These are phyloP conservation scores for Calosoma granatense DNA, from an alignment of 1,140 invertebrate genomes.

Conservation along the genomic window DNA sequence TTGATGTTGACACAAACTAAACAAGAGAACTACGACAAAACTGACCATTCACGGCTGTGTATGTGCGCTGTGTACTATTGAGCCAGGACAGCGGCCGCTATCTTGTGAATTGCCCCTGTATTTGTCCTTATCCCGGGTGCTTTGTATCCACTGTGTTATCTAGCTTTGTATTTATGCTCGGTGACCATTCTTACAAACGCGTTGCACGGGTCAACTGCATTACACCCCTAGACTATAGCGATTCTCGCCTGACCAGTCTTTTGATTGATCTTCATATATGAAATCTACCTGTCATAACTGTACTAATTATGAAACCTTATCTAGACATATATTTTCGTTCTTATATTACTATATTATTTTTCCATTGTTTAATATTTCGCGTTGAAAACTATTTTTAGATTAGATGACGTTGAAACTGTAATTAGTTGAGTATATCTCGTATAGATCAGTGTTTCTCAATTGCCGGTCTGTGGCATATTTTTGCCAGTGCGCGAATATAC, in stretches of 20 bases:
- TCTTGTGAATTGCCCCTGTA: constrained; percentile 1
- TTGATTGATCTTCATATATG: background rate
- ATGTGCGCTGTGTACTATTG: background rate
- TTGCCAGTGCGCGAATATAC: too few species aligned
- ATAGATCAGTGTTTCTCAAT: too few species aligned
- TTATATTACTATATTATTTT: too few species aligned
- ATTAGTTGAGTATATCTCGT: too few species aligned
- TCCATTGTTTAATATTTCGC: too few species aligned
- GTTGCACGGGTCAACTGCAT: background rate
- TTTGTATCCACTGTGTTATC: background rate
- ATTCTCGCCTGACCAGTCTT: background rate
- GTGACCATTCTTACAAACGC: background rate
- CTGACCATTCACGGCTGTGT: background rate
- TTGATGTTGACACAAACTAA: background rate
- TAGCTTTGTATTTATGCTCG: constrained; percentile 1
- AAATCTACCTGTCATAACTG: background rate
- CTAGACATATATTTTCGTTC: background rate
- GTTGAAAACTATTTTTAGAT: too few species aligned
- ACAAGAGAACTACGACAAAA: background rate
- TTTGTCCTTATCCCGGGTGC: constrained; percentile 1
- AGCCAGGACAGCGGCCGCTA: background rate
- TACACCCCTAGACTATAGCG: background rate
- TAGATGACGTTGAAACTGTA: too few species aligned
- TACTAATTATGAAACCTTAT: background rate
- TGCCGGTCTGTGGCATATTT: too few species aligned